Percentiles rank a stretch among this genome's conserved stretches.
These are phyloP conservation scores for Antedon mediterranea DNA, from an alignment of 53 echinoderm and acorn worm genomes.

Conservation along the genomic window DNA sequence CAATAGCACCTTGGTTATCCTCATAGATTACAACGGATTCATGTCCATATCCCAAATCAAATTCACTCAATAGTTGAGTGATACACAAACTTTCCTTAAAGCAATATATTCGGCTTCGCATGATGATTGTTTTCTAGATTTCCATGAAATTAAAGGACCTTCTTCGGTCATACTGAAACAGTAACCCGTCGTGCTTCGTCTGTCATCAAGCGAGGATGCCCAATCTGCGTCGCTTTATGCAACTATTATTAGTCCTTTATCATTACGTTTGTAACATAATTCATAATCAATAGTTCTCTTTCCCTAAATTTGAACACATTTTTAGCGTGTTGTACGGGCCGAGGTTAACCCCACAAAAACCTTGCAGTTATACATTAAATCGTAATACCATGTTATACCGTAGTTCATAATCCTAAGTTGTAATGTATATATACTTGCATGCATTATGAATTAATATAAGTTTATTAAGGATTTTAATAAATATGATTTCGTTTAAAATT, in stretches of 20 bases:
- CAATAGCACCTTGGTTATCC: neutral
- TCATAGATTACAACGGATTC: neutral
- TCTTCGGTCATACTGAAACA: neutral
- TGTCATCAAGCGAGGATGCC: conserved; percentile 15
- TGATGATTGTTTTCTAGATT: neutral
- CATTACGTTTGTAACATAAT: conserved; percentile 5
- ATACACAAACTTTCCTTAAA: neutral
- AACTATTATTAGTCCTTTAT: conserved; percentile 6
- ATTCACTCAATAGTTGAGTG: neutral
- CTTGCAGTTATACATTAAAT: too few species aligned
- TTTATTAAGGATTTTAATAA: too few species aligned
- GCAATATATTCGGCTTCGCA: neutral
- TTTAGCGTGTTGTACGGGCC: too few species aligned
- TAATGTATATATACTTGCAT: too few species aligned
- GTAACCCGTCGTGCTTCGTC: conserved; percentile 11
- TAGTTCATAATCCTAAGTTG: too few species aligned
- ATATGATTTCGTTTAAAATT: too few species aligned
- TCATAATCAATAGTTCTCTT: conserved; percentile 16
- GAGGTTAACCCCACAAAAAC: too few species aligned
- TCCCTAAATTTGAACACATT: too few species aligned
- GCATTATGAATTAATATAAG: too few species aligned
- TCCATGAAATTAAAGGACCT: neutral
- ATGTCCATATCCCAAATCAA: neutral
- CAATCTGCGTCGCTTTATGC: conserved; percentile 18
- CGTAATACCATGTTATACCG: too few species aligned